phyloP scores from a whole-genome alignment of 1,140 invertebrate species.

The Daktulosphaira vitifoliae region DNA sequence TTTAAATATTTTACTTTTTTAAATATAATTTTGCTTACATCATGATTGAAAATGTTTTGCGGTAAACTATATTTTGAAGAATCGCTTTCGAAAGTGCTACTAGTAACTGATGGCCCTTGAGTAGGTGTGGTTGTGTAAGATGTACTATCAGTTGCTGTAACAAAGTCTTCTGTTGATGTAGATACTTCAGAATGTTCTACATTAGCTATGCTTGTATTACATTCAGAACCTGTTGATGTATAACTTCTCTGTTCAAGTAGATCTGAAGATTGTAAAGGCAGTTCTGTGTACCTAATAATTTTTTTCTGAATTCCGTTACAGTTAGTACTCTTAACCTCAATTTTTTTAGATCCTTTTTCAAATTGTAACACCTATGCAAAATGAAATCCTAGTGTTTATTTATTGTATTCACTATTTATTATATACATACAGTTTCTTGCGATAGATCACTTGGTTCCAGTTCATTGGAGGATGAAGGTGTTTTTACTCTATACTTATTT shows the following conservation, averaged over 20 bases:
- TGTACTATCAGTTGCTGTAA: constrained; percentile 62
- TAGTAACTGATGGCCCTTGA: constrained; percentile 42
- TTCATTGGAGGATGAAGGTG: constrained; percentile 24
- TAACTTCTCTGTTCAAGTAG: constrained; percentile 2
- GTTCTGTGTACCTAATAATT: constrained; percentile 19
- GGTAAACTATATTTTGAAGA: constrained; percentile 64
- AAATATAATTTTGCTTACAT: constrained; percentile 34
- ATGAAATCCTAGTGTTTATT: too few relatives aligned
- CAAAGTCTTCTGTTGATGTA: constrained; percentile 78
- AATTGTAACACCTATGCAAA: constrained; percentile 8
- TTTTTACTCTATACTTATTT: constrained; percentile 10
- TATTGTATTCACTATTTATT: too few relatives aligned
- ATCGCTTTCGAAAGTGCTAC: constrained; percentile 68
- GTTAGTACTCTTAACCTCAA: background rate
- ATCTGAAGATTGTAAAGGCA: constrained; percentile 26
- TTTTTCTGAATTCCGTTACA: background rate
- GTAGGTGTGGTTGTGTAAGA: constrained; percentile 54
- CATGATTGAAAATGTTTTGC: constrained; percentile 7
- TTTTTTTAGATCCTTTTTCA: background rate
- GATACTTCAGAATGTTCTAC: constrained; percentile 69
- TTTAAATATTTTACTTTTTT: too few relatives aligned
- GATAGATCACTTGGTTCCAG: constrained; percentile 25
- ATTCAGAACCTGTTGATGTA: background rate
- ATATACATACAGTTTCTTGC: constrained; percentile 8
- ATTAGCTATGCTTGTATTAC: background rate